These are phyloP conservation scores for Peromyscus melanophrys DNA, from an alignment of 2,797 vertebrate genomes.

Conservation along the genomic window DNA sequence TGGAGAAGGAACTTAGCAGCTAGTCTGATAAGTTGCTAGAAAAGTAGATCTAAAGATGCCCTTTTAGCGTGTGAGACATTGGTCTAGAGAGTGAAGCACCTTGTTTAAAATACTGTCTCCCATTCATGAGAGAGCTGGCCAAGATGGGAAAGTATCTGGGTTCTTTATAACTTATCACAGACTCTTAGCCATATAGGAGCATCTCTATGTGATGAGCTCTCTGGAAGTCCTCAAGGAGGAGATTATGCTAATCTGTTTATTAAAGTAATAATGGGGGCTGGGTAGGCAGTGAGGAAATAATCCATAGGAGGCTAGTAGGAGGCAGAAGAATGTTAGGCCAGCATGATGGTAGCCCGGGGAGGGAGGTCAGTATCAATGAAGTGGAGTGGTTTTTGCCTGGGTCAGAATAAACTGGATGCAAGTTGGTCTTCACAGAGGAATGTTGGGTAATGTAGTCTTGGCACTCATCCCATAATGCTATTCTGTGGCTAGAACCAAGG, in stretches of 20 bases:
- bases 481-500: background rate
- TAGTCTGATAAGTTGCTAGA: background rate
- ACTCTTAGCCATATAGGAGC: background rate
- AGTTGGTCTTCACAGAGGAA: background rate
- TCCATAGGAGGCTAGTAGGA: background rate
- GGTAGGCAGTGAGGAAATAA: background rate
- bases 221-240: background rate
- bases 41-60: background rate
- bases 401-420: background rate
- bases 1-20: background rate
- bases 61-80: background rate
- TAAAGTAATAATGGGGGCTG: background rate
- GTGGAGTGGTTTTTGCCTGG: background rate
- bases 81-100: background rate
- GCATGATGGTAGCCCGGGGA: too few relatives aligned
- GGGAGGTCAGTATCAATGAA: background rate
- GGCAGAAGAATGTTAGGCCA: background rate
- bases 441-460: background rate
- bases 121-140: background rate
- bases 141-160: background rate
- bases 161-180: background rate
- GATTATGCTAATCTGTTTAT: background rate
- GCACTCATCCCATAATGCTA: background rate
- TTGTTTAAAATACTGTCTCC: background rate
- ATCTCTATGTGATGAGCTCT: background rate